Conservation (phyloP, 2,113 vertebrate genomes). For the Ahaetulla prasina region DNA sequence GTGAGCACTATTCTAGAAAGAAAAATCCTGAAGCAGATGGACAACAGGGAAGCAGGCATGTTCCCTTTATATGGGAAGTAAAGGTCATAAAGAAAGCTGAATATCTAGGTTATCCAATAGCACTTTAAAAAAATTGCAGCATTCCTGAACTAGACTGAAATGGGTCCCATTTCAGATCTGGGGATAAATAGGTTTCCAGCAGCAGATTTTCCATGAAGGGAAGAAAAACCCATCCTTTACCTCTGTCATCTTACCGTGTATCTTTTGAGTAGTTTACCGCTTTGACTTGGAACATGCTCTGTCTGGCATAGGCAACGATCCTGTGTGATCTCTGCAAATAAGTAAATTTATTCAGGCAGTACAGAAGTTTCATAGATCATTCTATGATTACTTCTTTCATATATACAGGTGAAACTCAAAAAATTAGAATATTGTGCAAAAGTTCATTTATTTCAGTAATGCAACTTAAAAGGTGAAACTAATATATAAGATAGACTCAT, state of each 20-base stretch:
- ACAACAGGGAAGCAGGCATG: background rate
- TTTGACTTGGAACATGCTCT: background rate
- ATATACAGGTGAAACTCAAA: no score
- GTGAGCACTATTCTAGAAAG: background rate
- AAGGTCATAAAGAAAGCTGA: background rate
- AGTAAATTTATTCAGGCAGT: background rate
- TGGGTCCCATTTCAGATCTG: background rate
- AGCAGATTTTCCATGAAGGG: background rate
- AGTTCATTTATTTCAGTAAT: no score
- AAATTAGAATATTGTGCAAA: no score
- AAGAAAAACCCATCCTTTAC: background rate
- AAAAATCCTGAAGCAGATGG: background rate
- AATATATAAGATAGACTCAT: no score
- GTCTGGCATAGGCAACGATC: background rate
- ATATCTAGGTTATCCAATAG: background rate
- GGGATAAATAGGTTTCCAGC: background rate
- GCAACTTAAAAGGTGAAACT: no score
- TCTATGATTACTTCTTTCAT: background rate
- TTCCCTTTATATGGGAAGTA: background rate
- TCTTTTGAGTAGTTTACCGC: conserved; percentile 11
- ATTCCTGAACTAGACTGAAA: background rate
- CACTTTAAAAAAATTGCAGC: background rate
- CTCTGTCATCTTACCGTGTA: background rate
- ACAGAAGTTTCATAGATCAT: no score
- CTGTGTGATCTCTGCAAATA: background rate